These are phyloP conservation scores for Diaphora mendica DNA, from an alignment of 2,888 invertebrate genomes.

Conservation along the genomic window DNA sequence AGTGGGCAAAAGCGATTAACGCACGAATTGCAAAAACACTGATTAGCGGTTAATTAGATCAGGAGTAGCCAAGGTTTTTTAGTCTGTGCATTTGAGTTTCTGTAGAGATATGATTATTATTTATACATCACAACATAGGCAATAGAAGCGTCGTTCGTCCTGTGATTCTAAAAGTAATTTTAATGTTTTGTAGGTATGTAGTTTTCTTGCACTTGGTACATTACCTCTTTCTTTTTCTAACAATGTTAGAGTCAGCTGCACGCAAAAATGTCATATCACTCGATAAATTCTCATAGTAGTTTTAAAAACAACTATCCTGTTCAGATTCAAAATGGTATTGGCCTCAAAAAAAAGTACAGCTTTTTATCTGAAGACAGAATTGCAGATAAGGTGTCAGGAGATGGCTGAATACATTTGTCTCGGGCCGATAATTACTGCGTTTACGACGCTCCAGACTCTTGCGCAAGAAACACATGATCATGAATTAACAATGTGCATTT, in stretches of 20 bases:
- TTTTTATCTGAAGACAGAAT: constrained; percentile 10
- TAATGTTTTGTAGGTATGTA: background rate
- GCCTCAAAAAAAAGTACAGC: background rate
- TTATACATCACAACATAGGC: background rate
- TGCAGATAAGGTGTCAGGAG: constrained; percentile 15
- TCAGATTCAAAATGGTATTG: background rate
- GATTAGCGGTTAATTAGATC: background rate
- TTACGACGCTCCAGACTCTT: constrained; percentile 29
- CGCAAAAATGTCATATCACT: background rate
- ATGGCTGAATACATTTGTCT: constrained; percentile 15
- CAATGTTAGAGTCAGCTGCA: background rate
- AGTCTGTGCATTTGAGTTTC: background rate
- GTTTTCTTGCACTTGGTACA: background rate
- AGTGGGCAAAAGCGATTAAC: background rate
- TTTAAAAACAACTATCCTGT: background rate
- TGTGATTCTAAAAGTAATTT: background rate
- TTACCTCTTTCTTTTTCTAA: background rate
- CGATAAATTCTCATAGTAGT: background rate
- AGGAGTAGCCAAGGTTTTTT: background rate
- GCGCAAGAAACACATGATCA: constrained; percentile 29
- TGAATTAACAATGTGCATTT: constrained; percentile 39
- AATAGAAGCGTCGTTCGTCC: no score
- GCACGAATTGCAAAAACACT: background rate
- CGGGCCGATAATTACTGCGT: constrained; percentile 38
- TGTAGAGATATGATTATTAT: background rate